Evolutionary conservation across 2,888 invertebrate genomes (phyloP).

Genomic region (Itoplectis maculator): DNA sequence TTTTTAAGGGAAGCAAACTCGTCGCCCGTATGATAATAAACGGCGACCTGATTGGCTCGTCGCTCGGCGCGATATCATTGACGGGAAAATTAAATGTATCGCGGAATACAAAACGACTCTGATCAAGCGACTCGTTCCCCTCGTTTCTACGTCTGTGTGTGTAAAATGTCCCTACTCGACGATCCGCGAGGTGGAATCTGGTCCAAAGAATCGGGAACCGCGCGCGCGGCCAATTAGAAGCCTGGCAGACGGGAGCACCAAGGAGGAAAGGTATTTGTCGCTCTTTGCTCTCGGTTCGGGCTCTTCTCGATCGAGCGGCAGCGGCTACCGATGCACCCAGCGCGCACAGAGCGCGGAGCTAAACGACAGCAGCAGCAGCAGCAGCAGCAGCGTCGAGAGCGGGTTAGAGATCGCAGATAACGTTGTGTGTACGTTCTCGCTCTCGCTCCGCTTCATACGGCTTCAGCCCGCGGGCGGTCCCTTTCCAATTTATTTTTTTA

Average conservation of each 20-base stretch:
- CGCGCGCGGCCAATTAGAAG: slow-evolving; percentile 66
- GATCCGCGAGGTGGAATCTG: slow-evolving; percentile 60
- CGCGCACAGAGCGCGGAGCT: slow-evolving; percentile 39
- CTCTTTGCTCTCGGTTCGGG: slow-evolving; percentile 12
- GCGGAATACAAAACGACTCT: slow-evolving; percentile 15
- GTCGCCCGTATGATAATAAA: no score
- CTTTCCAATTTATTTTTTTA: slow-evolving; percentile 38
- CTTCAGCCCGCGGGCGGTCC: slow-evolving; percentile 31
- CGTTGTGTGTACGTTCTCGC: slow-evolving; percentile 29
- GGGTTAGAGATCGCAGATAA: slow-evolving; percentile 61
- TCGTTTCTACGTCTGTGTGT: no score
- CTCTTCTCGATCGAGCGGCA: slow-evolving; percentile 40
- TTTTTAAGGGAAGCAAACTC: no score
- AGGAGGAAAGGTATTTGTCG: slow-evolving; percentile 42
- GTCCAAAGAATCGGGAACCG: slow-evolving; percentile 61
- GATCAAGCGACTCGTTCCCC: no score
- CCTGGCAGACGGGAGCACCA: slow-evolving; percentile 56
- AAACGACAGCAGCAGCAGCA: slow-evolving; percentile 55
- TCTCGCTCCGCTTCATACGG: slow-evolving; percentile 16
- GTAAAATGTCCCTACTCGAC: not conserved
- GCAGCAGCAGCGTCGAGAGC: slow-evolving; percentile 31
- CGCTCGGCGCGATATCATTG: not conserved
- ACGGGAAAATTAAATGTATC: slow-evolving; percentile 28
- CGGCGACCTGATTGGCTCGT: not conserved
- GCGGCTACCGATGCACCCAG: slow-evolving; percentile 60